Evolutionary conservation across 2,113 vertebrate genomes (phyloP), one percentile per base, ranked within the genome.

Genomic region (Eublepharis macularius): DNA sequence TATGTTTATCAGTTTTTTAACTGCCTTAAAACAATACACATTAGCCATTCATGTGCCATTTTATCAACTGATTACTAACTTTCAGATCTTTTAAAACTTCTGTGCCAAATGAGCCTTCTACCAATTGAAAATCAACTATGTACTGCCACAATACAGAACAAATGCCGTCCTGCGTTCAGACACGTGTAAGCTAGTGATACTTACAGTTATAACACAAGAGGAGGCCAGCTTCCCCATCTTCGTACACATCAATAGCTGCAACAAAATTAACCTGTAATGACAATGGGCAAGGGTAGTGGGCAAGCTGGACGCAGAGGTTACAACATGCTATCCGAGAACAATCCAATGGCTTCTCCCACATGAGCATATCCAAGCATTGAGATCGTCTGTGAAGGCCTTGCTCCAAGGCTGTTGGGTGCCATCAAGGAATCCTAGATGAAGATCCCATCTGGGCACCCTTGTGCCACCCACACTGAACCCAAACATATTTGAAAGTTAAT

Each of bases 181-280:
- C 17, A 7, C n/a, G 3, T 13, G 54, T 6, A n/a, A 72, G 32
- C 10, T 2, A 32, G 13, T 1, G 4, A 79, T 75, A 99, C 98
- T 98, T 95, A 99, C 99, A 99, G 96, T 99, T 99, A 91, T 99
- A 99, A 91, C 98, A 99, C 89, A 99, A 89, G 74, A 99, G 96
- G 43, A 99, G 95, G 76, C 98, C 98, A 1, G 99, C 98, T 87
- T 99, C 99, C n/a, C 99, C 99, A n/a, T 99, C 98, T 96, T 99
- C 99, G 63, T 99, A 99, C 47, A 99, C 98, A 91, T 99, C 99
- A 94, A 99, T 98, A 94, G 98, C 98, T 88, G 98, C 97, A 89
- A 99, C 98, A 89, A 99, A 99, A 96, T 98, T 98, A 92, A 99
- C 99, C 99, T 99, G 97, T 89, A 95, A 96, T 91, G 92, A 92